phyloP scores from a whole-genome alignment of 2,888 invertebrate species.

The Melinaea marsaeus region DNA sequence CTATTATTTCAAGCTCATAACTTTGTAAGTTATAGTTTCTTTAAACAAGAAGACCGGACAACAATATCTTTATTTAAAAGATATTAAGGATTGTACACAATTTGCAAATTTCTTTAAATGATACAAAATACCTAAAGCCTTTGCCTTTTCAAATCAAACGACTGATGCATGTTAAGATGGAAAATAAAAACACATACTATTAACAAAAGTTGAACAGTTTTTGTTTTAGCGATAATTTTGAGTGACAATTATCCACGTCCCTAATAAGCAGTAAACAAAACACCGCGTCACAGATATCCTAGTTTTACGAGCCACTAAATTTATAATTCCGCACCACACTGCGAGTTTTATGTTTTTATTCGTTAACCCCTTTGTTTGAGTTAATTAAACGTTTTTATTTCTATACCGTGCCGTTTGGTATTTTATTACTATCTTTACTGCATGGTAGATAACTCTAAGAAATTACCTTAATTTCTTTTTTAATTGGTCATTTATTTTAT shows the following conservation, averaged over 20 bases:
- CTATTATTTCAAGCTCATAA: conserved; percentile 30
- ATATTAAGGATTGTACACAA: conserved; percentile 14
- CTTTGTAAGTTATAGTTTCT: conserved; percentile 28
- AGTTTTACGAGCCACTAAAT: conserved; percentile 34
- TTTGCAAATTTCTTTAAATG: conserved; percentile 31
- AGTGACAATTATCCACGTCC: neutral
- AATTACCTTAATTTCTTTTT: conserved; percentile 1
- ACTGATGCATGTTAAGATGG: conserved; percentile 9
- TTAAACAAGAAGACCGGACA: conserved; percentile 5
- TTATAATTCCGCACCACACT: conserved; percentile 33
- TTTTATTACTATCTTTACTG: conserved; percentile 22
- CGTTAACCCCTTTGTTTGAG: conserved; percentile 33
- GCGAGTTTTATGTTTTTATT: conserved; percentile 34
- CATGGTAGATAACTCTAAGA: conserved; percentile 6
- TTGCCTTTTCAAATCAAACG: conserved; percentile 30
- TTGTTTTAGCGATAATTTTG: no score
- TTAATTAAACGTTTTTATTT: conserved; percentile 34
- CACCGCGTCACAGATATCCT: conserved; percentile 27
- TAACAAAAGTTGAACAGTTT: no score
- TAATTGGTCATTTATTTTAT: neutral
- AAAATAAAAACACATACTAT: no score
- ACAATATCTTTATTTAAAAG: no score
- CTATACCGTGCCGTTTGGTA: conserved; percentile 22
- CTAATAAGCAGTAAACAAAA: conserved; percentile 1
- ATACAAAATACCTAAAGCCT: conserved; percentile 20